These are phyloP conservation scores for Suillia variegata DNA, from an alignment of 2,888 invertebrate genomes.

Conservation along the genomic window DNA sequence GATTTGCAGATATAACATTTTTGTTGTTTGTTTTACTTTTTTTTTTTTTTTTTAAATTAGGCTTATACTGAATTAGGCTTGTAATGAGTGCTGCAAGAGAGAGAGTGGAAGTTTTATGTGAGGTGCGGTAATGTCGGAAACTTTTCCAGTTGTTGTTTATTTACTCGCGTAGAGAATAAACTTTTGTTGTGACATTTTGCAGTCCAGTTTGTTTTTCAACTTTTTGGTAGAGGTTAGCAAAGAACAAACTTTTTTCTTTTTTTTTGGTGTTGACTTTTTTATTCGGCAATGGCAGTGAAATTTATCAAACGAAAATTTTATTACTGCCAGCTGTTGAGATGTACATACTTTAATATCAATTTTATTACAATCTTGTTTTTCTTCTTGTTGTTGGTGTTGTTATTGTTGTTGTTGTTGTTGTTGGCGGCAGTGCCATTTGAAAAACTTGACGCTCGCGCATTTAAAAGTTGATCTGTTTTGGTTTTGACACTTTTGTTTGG, in stretches of 20 bases:
- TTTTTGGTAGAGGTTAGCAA: background rate
- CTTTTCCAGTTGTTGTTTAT: background rate
- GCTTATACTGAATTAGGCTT: background rate
- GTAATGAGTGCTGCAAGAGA: background rate
- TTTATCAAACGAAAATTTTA: conserved; percentile 1
- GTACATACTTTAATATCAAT: background rate
- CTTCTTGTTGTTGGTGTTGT: background rate
- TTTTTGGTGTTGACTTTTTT: background rate
- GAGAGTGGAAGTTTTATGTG: too few species aligned
- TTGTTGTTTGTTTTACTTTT: background rate
- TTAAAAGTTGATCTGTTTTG: too few species aligned
- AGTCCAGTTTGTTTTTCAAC: background rate
- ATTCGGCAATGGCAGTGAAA: background rate
- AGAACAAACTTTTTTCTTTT: background rate
- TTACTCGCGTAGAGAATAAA: too few species aligned
- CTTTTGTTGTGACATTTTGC: background rate
- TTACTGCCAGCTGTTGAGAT: conserved; percentile 5
- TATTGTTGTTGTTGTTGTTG: conserved; percentile 3
- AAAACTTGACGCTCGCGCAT: too few species aligned
- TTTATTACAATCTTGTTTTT: background rate
- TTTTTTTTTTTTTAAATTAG: background rate
- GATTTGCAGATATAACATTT: conserved; percentile 8
- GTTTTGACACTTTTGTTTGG: too few species aligned
- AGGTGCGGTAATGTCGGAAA: background rate
- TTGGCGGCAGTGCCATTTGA: too few species aligned